Conservation (phyloP, 2,888 invertebrate genomes). For the Macroteleia sp. region DNA sequence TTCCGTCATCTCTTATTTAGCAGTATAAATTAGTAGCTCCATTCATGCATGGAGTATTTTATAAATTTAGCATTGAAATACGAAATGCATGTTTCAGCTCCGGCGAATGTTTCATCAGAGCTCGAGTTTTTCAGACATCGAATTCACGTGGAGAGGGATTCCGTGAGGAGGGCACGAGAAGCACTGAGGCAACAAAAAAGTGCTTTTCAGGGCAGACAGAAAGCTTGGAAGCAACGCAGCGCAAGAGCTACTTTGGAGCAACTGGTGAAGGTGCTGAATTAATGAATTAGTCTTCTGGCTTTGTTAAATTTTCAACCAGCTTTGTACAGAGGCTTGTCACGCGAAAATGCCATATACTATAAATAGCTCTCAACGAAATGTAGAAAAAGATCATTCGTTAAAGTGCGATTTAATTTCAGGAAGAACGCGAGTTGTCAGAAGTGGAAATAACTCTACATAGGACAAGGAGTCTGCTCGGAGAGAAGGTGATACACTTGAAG, state of each 20-base stretch:
- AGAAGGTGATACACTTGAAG: slow-evolving; percentile 91
- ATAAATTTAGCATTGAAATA: too few species aligned
- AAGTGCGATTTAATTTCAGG: slow-evolving; percentile 84
- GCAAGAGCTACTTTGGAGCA: slow-evolving; percentile 85
- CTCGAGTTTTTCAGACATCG: slow-evolving; percentile 93
- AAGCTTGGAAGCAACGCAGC: slow-evolving; percentile 85
- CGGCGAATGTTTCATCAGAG: slow-evolving; percentile 86
- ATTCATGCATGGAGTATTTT: too few species aligned
- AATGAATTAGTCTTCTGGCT: slow-evolving; percentile 40
- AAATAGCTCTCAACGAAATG: background rate
- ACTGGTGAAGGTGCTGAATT: slow-evolving; percentile 84
- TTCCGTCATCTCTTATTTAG: too few species aligned
- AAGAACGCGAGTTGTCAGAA: slow-evolving; percentile 92
- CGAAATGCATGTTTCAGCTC: slow-evolving; percentile 69
- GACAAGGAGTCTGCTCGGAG: slow-evolving; percentile 91
- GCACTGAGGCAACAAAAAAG: slow-evolving; percentile 88
- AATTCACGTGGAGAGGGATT: slow-evolving; percentile 91
- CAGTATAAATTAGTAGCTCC: too few species aligned
- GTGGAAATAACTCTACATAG: slow-evolving; percentile 93
- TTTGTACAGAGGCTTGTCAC: slow-evolving; percentile 13
- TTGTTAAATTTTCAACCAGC: background rate
- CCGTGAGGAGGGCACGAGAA: slow-evolving; percentile 92
- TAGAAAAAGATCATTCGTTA: too few species aligned
- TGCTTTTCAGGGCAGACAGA: slow-evolving; percentile 88
- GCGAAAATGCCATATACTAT: background rate